phyloP scores from a whole-genome alignment of 2,113 vertebrate species.

The Gavialis gangeticus region DNA sequence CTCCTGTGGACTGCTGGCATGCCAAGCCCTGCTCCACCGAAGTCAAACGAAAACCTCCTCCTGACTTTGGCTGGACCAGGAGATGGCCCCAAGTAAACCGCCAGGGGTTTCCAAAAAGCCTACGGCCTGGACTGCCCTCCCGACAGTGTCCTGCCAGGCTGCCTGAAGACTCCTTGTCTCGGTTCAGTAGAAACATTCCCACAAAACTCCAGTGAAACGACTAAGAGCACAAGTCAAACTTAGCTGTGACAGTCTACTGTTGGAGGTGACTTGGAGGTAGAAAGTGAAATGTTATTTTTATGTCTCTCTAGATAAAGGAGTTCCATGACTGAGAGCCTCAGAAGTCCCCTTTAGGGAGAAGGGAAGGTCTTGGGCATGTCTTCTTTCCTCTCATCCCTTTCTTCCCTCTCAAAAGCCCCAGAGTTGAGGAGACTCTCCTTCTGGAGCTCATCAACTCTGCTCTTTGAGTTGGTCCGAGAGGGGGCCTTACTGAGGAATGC shows the following conservation, averaged over 20 bases:
- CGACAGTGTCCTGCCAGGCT: too few species aligned
- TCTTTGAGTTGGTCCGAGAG: not conserved
- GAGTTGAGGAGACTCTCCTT: not conserved
- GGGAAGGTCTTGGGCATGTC: not conserved
- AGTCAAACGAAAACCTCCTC: not conserved
- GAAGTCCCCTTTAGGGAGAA: not conserved
- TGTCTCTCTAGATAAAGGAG: not conserved
- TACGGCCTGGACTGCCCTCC: too few species aligned
- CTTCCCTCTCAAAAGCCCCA: not conserved
- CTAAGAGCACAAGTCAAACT: not conserved
- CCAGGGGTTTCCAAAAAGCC: too few species aligned
- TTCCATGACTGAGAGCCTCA: not conserved
- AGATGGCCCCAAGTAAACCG: not conserved
- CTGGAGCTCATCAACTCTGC: not conserved
- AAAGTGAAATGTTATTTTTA: not conserved
- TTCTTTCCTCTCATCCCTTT: not conserved
- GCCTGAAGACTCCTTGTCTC: too few species aligned
- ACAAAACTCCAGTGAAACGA: not conserved
- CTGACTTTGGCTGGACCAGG: not conserved
- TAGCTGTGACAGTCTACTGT: not conserved
- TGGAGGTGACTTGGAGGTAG: not conserved
- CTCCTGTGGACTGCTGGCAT: slow-evolving; percentile 4
- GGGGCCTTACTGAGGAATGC: not conserved
- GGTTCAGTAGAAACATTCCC: not conserved
- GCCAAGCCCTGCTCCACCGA: not conserved